These are phyloP conservation scores for Dreissena polymorpha DNA, from an alignment of 1,140 invertebrate species.

Conservation along the genomic window DNA sequence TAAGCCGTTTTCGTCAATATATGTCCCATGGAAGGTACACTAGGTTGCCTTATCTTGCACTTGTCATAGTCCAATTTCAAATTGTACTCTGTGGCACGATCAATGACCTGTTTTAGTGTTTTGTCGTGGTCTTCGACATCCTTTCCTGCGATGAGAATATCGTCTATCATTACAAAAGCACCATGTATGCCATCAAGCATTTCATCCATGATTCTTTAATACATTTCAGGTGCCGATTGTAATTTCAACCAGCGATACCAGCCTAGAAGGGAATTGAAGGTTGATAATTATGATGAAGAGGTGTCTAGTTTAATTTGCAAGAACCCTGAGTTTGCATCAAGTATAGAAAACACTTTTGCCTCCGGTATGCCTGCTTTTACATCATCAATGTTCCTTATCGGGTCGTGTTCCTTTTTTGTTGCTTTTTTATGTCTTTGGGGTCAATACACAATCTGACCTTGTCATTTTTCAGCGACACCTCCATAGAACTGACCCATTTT, in stretches of 20 bases:
- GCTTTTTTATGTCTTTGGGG: constrained; percentile 60
- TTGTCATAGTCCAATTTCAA: constrained; percentile 61
- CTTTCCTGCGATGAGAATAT: constrained; percentile 63
- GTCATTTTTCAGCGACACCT: constrained; percentile 42
- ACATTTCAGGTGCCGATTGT: constrained; percentile 75
- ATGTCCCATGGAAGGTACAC: constrained; percentile 58
- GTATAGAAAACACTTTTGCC: constrained; percentile 50
- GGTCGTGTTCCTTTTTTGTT: constrained; percentile 48
- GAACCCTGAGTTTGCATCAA: constrained; percentile 49
- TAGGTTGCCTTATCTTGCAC: constrained; percentile 39
- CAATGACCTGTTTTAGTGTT: constrained; percentile 71
- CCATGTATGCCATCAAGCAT: constrained; percentile 64
- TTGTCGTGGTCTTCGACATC: constrained; percentile 56
- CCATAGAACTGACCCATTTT: constrained; percentile 59
- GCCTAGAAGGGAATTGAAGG: constrained; percentile 54
- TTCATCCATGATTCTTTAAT: constrained; percentile 77
- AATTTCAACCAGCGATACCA: constrained; percentile 57
- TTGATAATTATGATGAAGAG: constrained; percentile 18
- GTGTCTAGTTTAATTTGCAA: constrained; percentile 54
- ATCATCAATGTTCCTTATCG: constrained; percentile 51
- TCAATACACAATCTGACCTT: constrained; percentile 60
- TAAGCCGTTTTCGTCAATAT: constrained; percentile 76
- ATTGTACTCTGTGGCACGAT: constrained; percentile 69
- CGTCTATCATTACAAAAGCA: constrained; percentile 73
- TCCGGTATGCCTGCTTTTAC: constrained; percentile 25